Base-by-base conservation (phyloP, 2,797 vertebrate genomes). In the Agapornis canus region DNA sequence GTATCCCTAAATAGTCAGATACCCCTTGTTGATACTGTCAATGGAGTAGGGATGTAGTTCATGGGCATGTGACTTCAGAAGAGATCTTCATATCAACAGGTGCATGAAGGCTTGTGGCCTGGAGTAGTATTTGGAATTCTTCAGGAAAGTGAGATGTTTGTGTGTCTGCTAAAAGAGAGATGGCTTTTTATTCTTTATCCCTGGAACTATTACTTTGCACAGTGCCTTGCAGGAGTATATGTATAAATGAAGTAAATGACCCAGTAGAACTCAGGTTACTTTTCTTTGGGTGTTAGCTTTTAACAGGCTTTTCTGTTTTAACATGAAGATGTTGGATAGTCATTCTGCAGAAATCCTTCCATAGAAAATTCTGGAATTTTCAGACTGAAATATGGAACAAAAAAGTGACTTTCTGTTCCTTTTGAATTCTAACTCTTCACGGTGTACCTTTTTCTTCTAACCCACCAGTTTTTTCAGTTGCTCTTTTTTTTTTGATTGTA, bases 221-320 rank as follows among this genome's bases (percentile, higher is more conserved):
- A 29, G 1, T 1, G 1, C 29, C 49, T 21, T 56, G 7, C 47
- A 66, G 47, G 42, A 65, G 14, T 43, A 3, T 26, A 6, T 63
- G 3, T 37, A 0, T 81, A 81, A 49, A 25, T 42, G 23, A 45
- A 72, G 15, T 78, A 65, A 59, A 49, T 17, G 7, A 32, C 8
- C 3, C 0, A 0, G 49, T 66, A 11, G 16, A 85, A 19, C 18
- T 82, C 13, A 8, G 69, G 8, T 29, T 73, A 21, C 5, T 40
- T 48, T 66, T 76, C 35, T 32, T 20, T 9, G 9, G 8, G 9
- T 68, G n/a, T 45, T 86, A 60, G 13, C 12, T 90, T 83, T 69
- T 84, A 72, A 29, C 35, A 54, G 35, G 21, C 39, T 87, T 82
- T 89, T 94, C 11, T 80, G 5, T 66, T 82, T 70, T 9, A 81